Conservation (phyloP, 2,888 invertebrate genomes). For the Eucera pruinosa region DNA sequence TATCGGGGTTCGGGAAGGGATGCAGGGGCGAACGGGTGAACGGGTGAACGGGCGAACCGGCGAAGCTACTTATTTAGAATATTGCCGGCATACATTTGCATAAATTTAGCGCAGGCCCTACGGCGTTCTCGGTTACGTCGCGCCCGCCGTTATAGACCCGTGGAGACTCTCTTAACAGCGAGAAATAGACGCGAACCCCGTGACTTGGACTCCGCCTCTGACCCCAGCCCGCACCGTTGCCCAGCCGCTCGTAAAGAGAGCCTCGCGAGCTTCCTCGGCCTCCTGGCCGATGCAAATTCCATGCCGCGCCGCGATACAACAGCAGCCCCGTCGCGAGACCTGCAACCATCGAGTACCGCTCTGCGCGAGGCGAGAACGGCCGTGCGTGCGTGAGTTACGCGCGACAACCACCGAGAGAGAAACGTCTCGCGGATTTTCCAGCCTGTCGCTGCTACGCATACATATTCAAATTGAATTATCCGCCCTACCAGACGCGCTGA, state of each 20-base stretch:
- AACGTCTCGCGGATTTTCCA: constrained; percentile 50
- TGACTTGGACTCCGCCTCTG: constrained; percentile 26
- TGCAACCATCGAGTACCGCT: too few species aligned
- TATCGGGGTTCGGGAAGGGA: too few species aligned
- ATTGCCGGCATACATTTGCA: constrained; percentile 84
- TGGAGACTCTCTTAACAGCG: constrained; percentile 69
- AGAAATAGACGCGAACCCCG: constrained; percentile 66
- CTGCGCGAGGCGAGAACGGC: not conserved
- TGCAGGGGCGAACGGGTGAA: too few species aligned
- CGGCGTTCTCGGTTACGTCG: constrained; percentile 76
- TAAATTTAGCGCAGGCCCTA: constrained; percentile 82
- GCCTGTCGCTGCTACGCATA: constrained; percentile 66
- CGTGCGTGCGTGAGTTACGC: constrained; percentile 31
- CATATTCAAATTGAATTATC: constrained; percentile 84
- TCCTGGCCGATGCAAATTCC: constrained; percentile 1
- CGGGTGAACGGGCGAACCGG: constrained; percentile 53
- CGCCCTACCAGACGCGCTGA: constrained; percentile 83
- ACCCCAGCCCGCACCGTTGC: constrained; percentile 12
- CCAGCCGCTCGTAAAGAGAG: constrained; percentile 61
- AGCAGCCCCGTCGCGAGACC: too few species aligned
- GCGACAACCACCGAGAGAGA: constrained; percentile 25
- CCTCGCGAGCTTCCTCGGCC: not conserved
- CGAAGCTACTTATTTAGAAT: constrained; percentile 84
- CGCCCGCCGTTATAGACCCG: constrained; percentile 75
- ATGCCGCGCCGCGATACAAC: too few species aligned